These are phyloP conservation scores for Apogon hyalosoma DNA, from an alignment of 2,797 vertebrate genomes.

Conservation along the genomic window DNA sequence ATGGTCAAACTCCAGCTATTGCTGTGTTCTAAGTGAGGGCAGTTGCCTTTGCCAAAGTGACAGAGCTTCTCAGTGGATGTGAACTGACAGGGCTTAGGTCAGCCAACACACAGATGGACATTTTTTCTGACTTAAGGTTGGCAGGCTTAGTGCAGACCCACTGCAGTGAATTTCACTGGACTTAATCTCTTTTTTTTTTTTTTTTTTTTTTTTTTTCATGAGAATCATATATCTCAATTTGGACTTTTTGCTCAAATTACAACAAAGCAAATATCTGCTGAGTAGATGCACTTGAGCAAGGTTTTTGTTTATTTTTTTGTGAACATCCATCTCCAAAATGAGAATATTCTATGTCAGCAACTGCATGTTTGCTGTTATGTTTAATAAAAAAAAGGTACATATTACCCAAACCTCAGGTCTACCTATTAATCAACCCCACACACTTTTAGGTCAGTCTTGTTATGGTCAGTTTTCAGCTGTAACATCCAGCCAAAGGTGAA, in stretches of 20 bases:
- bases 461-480: slow-evolving; percentile 28
- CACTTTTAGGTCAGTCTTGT: neutral
- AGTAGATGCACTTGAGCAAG: no score
- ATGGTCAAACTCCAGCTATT: slow-evolving; percentile 23
- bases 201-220: slow-evolving; percentile 24
- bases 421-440: neutral
- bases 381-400: neutral
- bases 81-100: slow-evolving; percentile 50
- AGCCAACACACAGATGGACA: slow-evolving; percentile 32
- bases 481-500: slow-evolving; percentile 43
- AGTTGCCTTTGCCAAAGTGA: slow-evolving; percentile 14
- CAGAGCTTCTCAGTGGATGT: slow-evolving; percentile 30
- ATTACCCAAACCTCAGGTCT: neutral
- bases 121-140: slow-evolving; percentile 45
- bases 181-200: slow-evolving; percentile 30
- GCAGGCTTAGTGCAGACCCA: slow-evolving; percentile 35
- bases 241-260: slow-evolving; percentile 8
- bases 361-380: neutral
- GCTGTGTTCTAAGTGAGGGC: slow-evolving; percentile 17
- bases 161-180: slow-evolving; percentile 43
- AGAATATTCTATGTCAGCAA: no score
- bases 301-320: no score
- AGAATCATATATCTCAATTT: slow-evolving; percentile 20
- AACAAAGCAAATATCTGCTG: no score
- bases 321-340: no score